These are phyloP conservation scores for Venusia cambrica DNA, from an alignment of 2,888 invertebrate species.

Conservation along the genomic window DNA sequence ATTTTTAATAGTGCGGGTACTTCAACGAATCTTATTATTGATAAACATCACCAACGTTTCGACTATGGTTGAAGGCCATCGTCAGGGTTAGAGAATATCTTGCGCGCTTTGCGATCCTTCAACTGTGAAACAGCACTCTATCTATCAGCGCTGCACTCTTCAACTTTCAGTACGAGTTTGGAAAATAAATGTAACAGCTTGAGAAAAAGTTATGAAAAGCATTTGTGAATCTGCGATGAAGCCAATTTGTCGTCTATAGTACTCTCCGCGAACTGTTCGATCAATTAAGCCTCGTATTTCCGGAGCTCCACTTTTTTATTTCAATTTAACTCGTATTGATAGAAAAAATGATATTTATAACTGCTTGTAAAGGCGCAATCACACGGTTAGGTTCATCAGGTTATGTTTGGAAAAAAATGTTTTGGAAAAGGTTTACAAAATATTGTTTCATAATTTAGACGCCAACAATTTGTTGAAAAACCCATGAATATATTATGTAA, in stretches of 20 bases:
- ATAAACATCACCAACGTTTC: too few species aligned
- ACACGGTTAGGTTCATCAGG: conserved; percentile 4
- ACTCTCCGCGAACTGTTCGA: conserved; percentile 24
- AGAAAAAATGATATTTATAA: conserved; percentile 24
- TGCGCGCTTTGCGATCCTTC: too few species aligned
- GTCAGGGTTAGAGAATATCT: too few species aligned
- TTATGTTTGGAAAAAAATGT: conserved; percentile 1
- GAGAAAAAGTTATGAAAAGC: conserved; percentile 3
- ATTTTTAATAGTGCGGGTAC: too few species aligned
- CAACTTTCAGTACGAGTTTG: too few species aligned
- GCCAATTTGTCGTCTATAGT: conserved; percentile 27
- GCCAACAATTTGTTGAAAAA: too few species aligned
- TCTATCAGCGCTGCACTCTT: too few species aligned
- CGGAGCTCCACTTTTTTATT: conserved; percentile 20
- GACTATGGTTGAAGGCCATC: too few species aligned
- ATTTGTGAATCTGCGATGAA: conserved; percentile 17
- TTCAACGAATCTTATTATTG: too few species aligned
- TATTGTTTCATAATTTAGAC: too few species aligned
- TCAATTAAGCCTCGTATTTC: conserved; percentile 29
- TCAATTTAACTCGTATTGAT: conserved; percentile 27
- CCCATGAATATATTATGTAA: too few species aligned
- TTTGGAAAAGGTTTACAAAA: not conserved
- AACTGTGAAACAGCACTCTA: too few species aligned
- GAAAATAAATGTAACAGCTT: not conserved
- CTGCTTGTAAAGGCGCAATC: conserved; percentile 23